Evolutionary conservation across 2,888 invertebrate species (phyloP).

Genomic region (Isotomurus palustris): DNA sequence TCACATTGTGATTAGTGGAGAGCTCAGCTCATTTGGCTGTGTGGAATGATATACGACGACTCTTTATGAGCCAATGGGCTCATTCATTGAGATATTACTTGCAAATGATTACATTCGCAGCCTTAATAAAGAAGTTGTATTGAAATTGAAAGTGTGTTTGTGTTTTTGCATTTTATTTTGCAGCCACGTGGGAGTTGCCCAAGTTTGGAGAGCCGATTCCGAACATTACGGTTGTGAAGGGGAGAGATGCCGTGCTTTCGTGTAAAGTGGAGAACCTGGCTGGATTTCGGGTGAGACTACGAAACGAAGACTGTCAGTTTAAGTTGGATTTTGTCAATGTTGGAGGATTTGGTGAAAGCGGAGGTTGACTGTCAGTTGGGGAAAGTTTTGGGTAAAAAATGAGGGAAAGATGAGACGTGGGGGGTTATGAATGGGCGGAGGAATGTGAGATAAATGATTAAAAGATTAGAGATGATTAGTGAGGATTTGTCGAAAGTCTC

Average conservation of each 20-base stretch:
- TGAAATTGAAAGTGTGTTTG: not conserved
- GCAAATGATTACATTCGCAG: too few relatives aligned
- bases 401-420: not conserved
- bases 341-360: not conserved
- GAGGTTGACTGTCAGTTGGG: not conserved
- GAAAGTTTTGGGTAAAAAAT: not conserved
- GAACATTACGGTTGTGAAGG: constrained; percentile 77
- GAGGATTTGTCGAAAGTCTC: not conserved
- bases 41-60: too few relatives aligned
- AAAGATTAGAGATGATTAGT: not conserved
- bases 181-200: constrained; percentile 54
- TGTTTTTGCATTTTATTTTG: constrained; percentile 24
- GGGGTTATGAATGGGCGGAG: not conserved
- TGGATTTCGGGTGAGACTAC: constrained; percentile 8
- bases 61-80: too few relatives aligned
- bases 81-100: too few relatives aligned
- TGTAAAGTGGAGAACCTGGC: constrained; percentile 78
- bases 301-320: not conserved
- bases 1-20: too few relatives aligned
- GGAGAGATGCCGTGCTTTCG: constrained; percentile 80
- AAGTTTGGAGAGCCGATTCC: constrained; percentile 77
- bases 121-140: not conserved
- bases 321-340: constrained; percentile 1
- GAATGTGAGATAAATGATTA: not conserved
- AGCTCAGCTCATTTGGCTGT: too few relatives aligned